Evolutionary conservation across 2,797 vertebrate species (phyloP), one percentile per base, ranked within the genome.

Genomic region (Peromyscus attwateri): DNA sequence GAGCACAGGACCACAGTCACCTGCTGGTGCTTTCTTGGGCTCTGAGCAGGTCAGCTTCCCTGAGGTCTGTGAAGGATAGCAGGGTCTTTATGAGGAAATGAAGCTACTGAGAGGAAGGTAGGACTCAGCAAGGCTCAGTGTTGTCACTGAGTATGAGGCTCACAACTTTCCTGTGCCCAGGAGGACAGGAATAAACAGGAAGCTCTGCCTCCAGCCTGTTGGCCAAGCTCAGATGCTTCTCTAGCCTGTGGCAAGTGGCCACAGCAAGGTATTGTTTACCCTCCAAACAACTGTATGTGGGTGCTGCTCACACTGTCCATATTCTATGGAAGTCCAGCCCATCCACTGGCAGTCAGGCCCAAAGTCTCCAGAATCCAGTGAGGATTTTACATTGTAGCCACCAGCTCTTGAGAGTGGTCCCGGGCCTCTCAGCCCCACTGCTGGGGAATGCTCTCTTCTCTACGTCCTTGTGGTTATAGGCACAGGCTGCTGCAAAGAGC

Each of bases 381-480:
- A 52, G 34, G 68, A 52, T 43, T 34, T 7, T 52, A 25, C 52
- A 71, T 11, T 46, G 12, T 27, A n/a, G 6, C 29, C 34, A 4
- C 75, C 27, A 37, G 17, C 75, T 80, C 64, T 60, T 40, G 40
- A 40, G 37, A n/a, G 52, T 19, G 17, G 17, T 16, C 17, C 19
- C 37, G 14, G 6, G 7, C 31, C 40, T 27, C 29, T 25, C 81
- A 37, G 37, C 16, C 60, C 23, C 4, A 1, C 62, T 6, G 0
- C 71, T 52, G 4, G 31, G 52, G 55, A 71, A 27, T 43, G 6
- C 10, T 52, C 25, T 40, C 55, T 62, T 60, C 19, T 19, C 31
- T 12, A n/a, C 7, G 17, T 60, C 7, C 13, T 66, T n/a, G 73
- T 46, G 37, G 17, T 27, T 0, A 0, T 12, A n/a, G 55, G 2